Evolutionary conservation across 1,140 invertebrate species (phyloP), one percentile per base, ranked within the genome.

Genomic region (Camponotus pennsylvanicus): DNA sequence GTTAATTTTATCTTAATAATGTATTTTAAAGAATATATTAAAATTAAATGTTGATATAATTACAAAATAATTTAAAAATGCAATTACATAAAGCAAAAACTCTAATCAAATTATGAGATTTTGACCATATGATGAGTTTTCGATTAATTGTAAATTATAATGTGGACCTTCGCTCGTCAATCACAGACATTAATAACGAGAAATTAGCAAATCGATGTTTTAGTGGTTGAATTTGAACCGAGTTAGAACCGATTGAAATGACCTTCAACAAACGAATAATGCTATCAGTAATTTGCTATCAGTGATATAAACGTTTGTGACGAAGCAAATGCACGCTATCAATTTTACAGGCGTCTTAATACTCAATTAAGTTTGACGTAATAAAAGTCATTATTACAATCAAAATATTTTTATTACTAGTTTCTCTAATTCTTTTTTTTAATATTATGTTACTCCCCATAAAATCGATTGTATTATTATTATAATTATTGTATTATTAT

Each of bases 161-260:
- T 55, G 18, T 15, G 13, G 4, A 15, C 77, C 1, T 63, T 2
- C 32, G 40, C 42, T 67, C 8, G 42, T 64, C 37, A 27, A 61
- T 84, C 11, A 0, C 9, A 2, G 9, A 34, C 13, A 79, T 57
- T 27, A 63, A 63, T 70, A 21, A 3, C 32, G 32, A 63, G 45
- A 85, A 85, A 87, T 57, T 71, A 49, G n/a, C 52, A 63, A 61
- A 6, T 69, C 32, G 52, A 69, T 15, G 13, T 86, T 57, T 63
- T 37, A 82, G 13, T 75, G 55, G 67, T 32, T 88, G 86, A 89
- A 89, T 86, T 89, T 92, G 88, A 91, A 92, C 80, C 55, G 66
- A 91, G 61, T 92, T 92, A 91, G 67, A 57, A 87, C 86, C 76
- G 91, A 90, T 90, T 92, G 89, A 82, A 27, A 78, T 59, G 82